A percentile compares a stretch with the other conserved stretches of the same genome.
Evolutionary conservation across 2,888 invertebrate genomes (phyloP).

Genomic region (Drosophila merina): DNA sequence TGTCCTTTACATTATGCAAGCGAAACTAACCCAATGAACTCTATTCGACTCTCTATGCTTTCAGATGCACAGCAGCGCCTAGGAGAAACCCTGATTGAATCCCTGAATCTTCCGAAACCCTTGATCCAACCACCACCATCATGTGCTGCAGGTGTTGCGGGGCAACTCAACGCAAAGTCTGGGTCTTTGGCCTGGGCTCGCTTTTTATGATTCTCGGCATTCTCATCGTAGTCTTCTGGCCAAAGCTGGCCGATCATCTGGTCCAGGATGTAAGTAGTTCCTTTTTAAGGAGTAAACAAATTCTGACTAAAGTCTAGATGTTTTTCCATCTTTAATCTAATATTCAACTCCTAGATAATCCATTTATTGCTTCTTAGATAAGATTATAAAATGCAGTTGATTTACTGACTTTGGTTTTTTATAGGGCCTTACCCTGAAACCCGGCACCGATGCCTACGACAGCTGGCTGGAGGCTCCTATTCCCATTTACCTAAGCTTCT

Average conservation of each 20-base stretch:
- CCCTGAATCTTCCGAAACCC: constrained; percentile 6
- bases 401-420: background rate
- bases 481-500: constrained; percentile 91
- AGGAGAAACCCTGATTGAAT: background rate
- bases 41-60: background rate
- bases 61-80: constrained; percentile 29
- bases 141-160: constrained; percentile 83
- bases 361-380: background rate
- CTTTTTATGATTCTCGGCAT: constrained; percentile 74
- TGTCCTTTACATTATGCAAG: constrained; percentile 23
- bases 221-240: constrained; percentile 79
- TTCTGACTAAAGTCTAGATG: too few relatives aligned
- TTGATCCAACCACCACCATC: constrained; percentile 52
- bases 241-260: constrained; percentile 65
- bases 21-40: constrained; percentile 12
- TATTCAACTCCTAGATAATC: background rate
- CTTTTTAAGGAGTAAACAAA: too few relatives aligned
- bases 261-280: constrained; percentile 75
- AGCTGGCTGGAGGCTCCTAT: constrained; percentile 93
- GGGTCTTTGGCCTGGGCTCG: constrained; percentile 82
- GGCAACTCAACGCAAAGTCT: constrained; percentile 80
- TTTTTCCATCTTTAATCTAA: background rate
- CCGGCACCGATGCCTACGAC: constrained; percentile 87
- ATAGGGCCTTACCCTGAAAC: constrained; percentile 88
- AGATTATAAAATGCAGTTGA: constrained; percentile 2